phyloP scores from a whole-genome alignment of 2,797 vertebrate species.

The Clarias platycephalus region DNA sequence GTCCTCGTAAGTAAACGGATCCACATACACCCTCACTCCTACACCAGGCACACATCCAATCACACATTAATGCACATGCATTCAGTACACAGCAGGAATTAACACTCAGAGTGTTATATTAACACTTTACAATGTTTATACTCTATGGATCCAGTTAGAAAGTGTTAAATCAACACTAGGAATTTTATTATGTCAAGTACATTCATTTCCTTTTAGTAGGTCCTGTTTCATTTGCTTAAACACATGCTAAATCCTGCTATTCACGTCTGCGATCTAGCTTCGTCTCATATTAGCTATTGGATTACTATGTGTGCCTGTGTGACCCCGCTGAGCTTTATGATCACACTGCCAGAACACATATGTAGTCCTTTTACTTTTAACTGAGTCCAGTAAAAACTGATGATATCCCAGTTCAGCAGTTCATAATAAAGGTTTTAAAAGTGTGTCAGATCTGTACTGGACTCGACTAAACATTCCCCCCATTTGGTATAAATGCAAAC shows the following conservation, averaged over 20 bases:
- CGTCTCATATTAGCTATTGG: neutral
- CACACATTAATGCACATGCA: neutral
- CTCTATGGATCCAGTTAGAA: too few species aligned
- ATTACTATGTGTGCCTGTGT: neutral
- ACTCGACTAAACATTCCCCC: neutral
- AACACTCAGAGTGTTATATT: too few species aligned
- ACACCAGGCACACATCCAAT: constrained; percentile 25
- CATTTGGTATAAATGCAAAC: neutral
- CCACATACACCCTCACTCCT: constrained; percentile 97
- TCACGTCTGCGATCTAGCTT: neutral
- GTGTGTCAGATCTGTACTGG: neutral
- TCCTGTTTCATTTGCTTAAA: neutral
- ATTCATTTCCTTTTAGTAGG: neutral
- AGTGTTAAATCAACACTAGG: too few species aligned
- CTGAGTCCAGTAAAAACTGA: neutral
- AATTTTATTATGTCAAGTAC: neutral
- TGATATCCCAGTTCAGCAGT: neutral
- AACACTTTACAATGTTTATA: too few species aligned
- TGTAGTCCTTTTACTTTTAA: neutral
- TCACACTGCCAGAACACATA: neutral
- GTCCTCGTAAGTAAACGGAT: constrained; percentile 97
- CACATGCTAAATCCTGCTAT: neutral
- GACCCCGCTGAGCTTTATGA: neutral
- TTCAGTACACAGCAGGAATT: neutral
- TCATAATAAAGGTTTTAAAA: neutral